phyloP scores from a whole-genome alignment of 2,113 vertebrate genomes.

The Sapayoa aenigma region DNA sequence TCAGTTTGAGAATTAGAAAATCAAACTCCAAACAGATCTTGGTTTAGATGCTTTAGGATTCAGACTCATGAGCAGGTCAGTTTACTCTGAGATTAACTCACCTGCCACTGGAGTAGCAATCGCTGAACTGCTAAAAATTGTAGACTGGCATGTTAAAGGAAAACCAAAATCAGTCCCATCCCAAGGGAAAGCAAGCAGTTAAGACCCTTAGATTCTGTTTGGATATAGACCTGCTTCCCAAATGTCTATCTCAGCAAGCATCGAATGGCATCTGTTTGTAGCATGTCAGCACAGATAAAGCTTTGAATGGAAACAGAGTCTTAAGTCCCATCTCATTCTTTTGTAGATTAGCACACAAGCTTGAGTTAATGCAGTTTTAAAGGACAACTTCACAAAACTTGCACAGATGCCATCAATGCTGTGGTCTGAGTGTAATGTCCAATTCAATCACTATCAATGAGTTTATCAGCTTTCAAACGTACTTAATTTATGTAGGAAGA shows the following conservation, averaged over 20 bases:
- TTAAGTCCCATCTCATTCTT: background rate
- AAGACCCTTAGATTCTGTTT: background rate
- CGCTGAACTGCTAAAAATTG: background rate
- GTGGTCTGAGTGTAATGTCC: background rate
- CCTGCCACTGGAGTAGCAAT: background rate
- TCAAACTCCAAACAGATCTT: background rate
- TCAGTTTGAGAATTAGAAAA: background rate
- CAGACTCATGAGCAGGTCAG: slow-evolving; percentile 27
- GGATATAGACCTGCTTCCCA: background rate
- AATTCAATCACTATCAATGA: background rate
- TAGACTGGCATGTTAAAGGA: background rate
- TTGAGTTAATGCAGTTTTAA: background rate
- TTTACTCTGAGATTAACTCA: slow-evolving; percentile 27
- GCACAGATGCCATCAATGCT: background rate
- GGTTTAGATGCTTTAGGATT: background rate
- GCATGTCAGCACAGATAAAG: background rate
- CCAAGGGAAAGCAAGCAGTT: background rate
- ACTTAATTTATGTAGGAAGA: slow-evolving; percentile 12
- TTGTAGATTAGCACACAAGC: background rate
- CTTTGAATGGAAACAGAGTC: background rate
- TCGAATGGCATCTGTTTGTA: background rate
- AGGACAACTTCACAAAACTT: background rate
- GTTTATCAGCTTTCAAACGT: slow-evolving; percentile 6
- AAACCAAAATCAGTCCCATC: background rate
- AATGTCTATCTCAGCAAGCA: background rate